Percentiles rank a stretch among this genome's conserved stretches.
Evolutionary conservation across 2,113 vertebrate genomes (phyloP).

Genomic region (cattle (Bos taurus)): DNA sequence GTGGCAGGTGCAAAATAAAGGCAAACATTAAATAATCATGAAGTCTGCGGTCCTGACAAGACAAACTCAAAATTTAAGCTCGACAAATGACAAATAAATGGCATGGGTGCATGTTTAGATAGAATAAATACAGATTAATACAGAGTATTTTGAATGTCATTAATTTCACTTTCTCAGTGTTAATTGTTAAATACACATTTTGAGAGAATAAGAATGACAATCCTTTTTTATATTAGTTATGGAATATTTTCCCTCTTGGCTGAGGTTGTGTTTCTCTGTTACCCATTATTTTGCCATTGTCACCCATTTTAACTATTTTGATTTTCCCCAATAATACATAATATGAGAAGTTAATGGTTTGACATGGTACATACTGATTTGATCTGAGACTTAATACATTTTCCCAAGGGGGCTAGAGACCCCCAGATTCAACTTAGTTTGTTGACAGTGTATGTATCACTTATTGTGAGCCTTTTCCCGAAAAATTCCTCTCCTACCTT

Average conservation of each 20-base stretch:
- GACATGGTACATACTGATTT: neutral
- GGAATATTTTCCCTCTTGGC: neutral
- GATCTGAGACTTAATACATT: neutral
- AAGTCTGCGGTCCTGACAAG: neutral
- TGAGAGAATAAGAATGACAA: neutral
- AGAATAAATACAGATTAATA: neutral
- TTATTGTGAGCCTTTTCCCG: neutral
- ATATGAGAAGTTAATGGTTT: neutral
- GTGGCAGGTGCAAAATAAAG: neutral
- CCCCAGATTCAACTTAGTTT: neutral
- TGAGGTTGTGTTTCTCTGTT: neutral
- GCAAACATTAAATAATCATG: neutral
- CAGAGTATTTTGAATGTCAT: neutral
- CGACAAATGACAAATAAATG: neutral
- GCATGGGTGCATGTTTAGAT: neutral
- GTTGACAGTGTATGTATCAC: neutral
- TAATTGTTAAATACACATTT: constrained; percentile 9
- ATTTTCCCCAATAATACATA: neutral
- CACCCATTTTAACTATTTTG: neutral
- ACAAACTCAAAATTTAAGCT: constrained; percentile 13
- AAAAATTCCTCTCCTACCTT: neutral
- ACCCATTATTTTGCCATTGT: neutral
- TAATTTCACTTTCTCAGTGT: neutral
- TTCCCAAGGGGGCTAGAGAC: neutral
- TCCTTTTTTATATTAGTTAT: neutral